These are phyloP conservation scores for Karalla daura DNA, from an alignment of 2,797 vertebrate species.

Conservation along the genomic window DNA sequence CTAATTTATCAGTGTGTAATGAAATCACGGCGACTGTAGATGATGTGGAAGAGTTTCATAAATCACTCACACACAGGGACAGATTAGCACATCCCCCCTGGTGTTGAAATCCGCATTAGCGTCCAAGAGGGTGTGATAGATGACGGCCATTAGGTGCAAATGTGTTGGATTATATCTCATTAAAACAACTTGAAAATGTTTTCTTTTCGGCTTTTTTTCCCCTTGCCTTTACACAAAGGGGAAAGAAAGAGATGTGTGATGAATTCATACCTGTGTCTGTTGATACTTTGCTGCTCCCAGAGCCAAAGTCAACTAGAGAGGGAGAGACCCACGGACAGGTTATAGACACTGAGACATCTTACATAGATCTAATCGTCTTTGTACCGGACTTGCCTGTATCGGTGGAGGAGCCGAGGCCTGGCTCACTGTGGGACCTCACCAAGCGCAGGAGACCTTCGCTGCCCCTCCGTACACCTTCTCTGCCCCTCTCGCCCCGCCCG, in stretches of 20 bases:
- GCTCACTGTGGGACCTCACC: conserved; percentile 93
- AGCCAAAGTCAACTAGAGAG: conserved; percentile 80
- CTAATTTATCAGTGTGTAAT: conserved; percentile 36
- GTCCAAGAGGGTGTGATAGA: conserved; percentile 27
- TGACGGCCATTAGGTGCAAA: conserved; percentile 18
- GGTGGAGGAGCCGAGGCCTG: conserved; percentile 83
- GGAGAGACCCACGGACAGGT: conserved; percentile 11
- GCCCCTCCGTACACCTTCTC: conserved; percentile 46
- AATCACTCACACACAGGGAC: conserved; percentile 14
- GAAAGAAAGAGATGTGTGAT: not conserved
- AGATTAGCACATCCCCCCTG: not conserved
- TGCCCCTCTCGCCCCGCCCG: conserved; percentile 54
- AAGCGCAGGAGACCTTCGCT: conserved; percentile 78
- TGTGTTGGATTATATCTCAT: conserved; percentile 8
- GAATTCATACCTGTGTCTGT: conserved; percentile 79
- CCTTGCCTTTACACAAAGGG: not conserved
- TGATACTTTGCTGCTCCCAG: conserved; percentile 78
- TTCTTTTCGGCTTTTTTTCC: not conserved
- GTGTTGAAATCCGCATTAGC: not conserved
- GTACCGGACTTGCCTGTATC: conserved; percentile 75
- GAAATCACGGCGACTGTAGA: conserved; percentile 29
- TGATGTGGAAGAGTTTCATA: conserved; percentile 11
- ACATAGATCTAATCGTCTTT: not conserved
- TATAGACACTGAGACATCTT: not conserved
- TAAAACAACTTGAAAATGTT: conserved; percentile 7